Base-by-base conservation (phyloP, 2,113 vertebrate species). In the Myotis brandtii region DNA sequence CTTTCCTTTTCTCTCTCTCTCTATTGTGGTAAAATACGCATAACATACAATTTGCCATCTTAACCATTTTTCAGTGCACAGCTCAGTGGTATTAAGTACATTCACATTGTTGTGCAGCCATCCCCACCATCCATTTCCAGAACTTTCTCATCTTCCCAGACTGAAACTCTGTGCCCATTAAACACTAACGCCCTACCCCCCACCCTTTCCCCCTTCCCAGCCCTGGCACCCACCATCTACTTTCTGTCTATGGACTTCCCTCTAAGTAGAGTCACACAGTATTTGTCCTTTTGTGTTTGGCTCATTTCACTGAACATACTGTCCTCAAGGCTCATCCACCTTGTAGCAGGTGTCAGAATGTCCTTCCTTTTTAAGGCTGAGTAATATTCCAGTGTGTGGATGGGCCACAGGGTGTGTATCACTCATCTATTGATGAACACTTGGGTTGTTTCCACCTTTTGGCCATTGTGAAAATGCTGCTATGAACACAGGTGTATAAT, bases 101-200 rank as follows among this genome's bases (percentile, higher is more conserved):
- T 7, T 40, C 32, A 21, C 20, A 0, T 0, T 1, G 9, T 4
- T 2, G 0, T 37, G 67, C 46, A 25, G 0, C 54, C 12, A 0
- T 20, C 48, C 20, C 40, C 77, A 13, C 48, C 4, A 0, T 17
- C 34, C 12, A 0, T 50, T 21, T 83, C 85, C 9, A 70, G 90
- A 52, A 52, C 77, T 0, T 83, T 23, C 40, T 66, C 84, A 30
- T 18, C 59, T 40, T 54, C 46, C 75, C 67, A 48, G 4, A 73
- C 6, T 0, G 56, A 48, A 0, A 1, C 32, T 25, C 66, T 48
- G 37, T 75, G 30, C 67, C 75, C 48, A 1, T 1, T 37, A 52
- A 64, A 34, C 54, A 7, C 11, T 21, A 0, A 52, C 64, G 9
- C 27, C 62, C 14, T 0, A 37, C 0, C 11, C 9, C 20, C n/a